Conservation (phyloP, 1,140 invertebrate species). For the Formica selysi region DNA sequence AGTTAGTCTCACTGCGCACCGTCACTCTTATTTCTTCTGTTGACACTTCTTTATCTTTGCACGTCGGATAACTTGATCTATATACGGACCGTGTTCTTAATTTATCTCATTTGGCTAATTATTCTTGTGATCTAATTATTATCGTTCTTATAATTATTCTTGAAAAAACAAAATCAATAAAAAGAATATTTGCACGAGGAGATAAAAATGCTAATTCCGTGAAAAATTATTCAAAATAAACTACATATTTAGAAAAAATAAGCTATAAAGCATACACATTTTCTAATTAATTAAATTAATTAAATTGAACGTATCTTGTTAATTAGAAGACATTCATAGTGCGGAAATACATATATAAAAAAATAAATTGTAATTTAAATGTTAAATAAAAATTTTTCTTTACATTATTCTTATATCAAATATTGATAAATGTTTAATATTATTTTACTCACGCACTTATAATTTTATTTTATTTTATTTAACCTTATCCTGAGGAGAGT, state of each 20-base stretch:
- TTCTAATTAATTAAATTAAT: neutral
- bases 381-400: neutral
- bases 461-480: neutral
- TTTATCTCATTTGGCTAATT: neutral
- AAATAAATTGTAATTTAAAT: neutral
- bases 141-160: neutral
- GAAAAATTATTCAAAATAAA: neutral
- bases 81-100: neutral
- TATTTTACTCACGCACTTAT: neutral
- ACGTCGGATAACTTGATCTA: neutral
- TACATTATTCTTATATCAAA: neutral
- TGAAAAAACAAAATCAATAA: neutral
- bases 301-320: neutral
- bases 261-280: neutral
- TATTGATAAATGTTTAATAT: neutral
- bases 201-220: neutral
- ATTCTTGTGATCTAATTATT: too few relatives aligned
- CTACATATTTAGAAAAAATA: neutral
- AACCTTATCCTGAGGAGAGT: neutral
- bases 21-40: constrained; percentile 41
- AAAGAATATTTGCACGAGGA: neutral
- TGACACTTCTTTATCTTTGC: constrained; percentile 48
- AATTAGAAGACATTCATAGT: neutral
- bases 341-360: neutral
- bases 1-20: constrained; percentile 39